Conservation (phyloP, 2,888 invertebrate genomes). For the Philopedon plagiatum region DNA sequence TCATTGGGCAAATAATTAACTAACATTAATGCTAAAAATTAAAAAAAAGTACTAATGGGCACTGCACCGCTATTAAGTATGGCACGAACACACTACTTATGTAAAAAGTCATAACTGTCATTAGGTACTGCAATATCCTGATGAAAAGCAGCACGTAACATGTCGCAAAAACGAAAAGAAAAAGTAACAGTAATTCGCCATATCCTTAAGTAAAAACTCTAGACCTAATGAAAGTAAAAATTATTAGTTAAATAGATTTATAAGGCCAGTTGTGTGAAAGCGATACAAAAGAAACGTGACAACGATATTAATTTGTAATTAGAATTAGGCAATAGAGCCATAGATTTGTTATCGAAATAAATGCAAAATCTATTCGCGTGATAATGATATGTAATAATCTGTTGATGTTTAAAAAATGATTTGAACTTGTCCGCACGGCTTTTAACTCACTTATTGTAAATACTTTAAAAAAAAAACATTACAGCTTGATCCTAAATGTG, state of each 20-base stretch:
- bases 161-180: background rate
- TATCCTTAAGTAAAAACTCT: background rate
- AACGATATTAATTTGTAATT: slow-evolving; percentile 3
- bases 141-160: background rate
- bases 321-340: background rate
- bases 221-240: slow-evolving; percentile 8
- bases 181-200: background rate
- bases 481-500: no score
- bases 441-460: no score
- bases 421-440: no score
- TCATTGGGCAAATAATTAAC: no score
- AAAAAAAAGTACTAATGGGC: no score
- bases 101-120: background rate
- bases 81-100: no score
- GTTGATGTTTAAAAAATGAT: no score
- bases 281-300: background rate
- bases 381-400: no score
- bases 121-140: background rate
- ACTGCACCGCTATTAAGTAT: no score
- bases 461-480: no score
- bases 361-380: no score
- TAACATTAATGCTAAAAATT: no score
- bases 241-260: slow-evolving; percentile 12
- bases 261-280: slow-evolving; percentile 5
- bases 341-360: background rate